Conservation (phyloP, 2,797 vertebrate genomes). For the Eleutherodactylus coqui region DNA sequence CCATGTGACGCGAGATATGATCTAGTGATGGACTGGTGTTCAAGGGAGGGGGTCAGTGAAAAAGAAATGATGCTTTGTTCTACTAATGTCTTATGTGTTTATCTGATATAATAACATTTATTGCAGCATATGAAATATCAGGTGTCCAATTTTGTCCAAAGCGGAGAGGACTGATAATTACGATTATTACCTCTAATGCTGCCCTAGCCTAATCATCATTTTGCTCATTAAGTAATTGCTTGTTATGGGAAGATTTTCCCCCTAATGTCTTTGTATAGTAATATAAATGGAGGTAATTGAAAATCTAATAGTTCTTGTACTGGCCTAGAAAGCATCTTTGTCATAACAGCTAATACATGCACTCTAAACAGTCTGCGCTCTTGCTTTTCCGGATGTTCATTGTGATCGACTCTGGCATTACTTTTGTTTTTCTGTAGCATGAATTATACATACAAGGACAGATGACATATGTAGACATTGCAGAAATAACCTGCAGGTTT, state of each 20-base stretch:
- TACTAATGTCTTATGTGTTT: not conserved
- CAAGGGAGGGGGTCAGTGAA: too few species aligned
- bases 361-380: conserved; percentile 16
- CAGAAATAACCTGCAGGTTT: not conserved
- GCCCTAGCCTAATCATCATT: conserved; percentile 15
- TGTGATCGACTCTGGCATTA: conserved; percentile 16
- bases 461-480: conserved; percentile 21
- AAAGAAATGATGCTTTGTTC: not conserved
- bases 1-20: not conserved
- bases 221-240: conserved; percentile 37
- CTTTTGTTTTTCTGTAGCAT: conserved; percentile 6
- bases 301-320: conserved; percentile 45
- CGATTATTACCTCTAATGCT: conserved; percentile 25
- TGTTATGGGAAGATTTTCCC: not conserved
- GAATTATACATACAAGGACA: not conserved
- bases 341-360: conserved; percentile 20
- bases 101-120: not conserved
- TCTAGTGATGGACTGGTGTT: not conserved
- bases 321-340: conserved; percentile 26
- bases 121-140: not conserved
- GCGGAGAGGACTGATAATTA: not conserved
- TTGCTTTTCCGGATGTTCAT: not conserved
- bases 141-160: not conserved
- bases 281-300: conserved; percentile 50
- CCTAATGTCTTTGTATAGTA: conserved; percentile 42